Evolutionary conservation across 2,888 invertebrate species (phyloP), one percentile per base, ranked within the genome.

Genomic region (Cacoxenus indagator): DNA sequence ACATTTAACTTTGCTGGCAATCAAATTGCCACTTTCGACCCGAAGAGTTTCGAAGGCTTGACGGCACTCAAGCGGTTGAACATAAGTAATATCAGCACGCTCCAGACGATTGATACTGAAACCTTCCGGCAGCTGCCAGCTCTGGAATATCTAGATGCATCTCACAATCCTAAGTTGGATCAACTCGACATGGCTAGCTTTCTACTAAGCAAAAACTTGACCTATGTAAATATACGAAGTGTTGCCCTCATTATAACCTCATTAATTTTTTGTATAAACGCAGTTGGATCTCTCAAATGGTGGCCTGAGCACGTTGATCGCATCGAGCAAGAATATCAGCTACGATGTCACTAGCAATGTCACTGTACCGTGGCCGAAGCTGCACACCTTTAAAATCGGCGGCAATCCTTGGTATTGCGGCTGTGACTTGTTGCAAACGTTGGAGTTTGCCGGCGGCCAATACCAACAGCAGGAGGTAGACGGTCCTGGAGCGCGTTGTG

Each of bases 321-420:
- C 85, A 0, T 73, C 77, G n/a, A 64, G 62, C 73, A 1, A 69
- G 72, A 24, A 14, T 48, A 29, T 6, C 67, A 11, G 48, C 54
- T 5, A 9, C 26, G 14, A 37, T 14, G 26, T 11, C 8, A 48
- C 4, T 11, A 57, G n/a, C n/a, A 65, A 43, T 64, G 68, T 55
- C 67, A 57, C 70, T 3, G 14, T n/a, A 27, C 22, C 61, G 19
- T 88, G 88, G 86, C 79, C 87, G 1, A 84, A 90, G 57, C 78
- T 93, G 67, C 90, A 90, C 24, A 86, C 88, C 5, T 81, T 93
- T 59, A 90, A 91, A 73, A 89, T 92, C 83, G 88, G 89, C 1
- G 90, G 90, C n/a, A 93, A 93, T 87, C 90, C 89, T 65, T 91
- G 93, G 90, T 86, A 90, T 48, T 93, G 93, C 82, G 91, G 91